Base-by-base conservation (phyloP, 35 echinoderm and acorn worm genomes). In the Heliocidaris tuberculata region DNA sequence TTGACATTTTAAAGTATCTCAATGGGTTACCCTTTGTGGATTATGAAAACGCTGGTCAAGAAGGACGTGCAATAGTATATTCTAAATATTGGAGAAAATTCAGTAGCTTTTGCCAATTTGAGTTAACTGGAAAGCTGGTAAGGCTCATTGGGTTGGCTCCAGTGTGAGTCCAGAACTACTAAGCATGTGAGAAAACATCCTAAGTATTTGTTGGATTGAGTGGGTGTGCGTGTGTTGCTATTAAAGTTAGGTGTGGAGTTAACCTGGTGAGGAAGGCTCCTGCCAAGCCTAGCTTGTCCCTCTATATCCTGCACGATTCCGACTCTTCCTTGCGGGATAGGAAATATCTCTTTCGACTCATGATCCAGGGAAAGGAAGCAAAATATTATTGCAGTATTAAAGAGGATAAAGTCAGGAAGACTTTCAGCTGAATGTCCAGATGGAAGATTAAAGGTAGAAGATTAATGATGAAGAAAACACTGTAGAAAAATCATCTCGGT, bases 341-440 rank as follows among this genome's bases (percentile, higher is more conserved):
- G 65, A 78, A 78, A n/a, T 78, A 78, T 78, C 65, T 78, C 65
- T 78, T 78, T 78, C 65, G 4, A n/a, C 65, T 78, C 65, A n/a
- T 78, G 65, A 78, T 78, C 65, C 7, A 78, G 21, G 65, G 65
- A 78, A 19, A 78, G 65, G 65, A 78, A 78, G 65, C 65, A 27
- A 7, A 78, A 78, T 78, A 78, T 78, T 78, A 78, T 78, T 78
- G 65, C 65, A 78, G 65, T 78, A 78, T 78, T n/a, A 78, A 78
- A 78, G 65, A 24, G 65, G 65, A 78, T 78, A 9, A 78, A n/a
- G 19, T 19, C 24, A n/a, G 65, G 65, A 78, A 78, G 7, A 78
- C 21, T 78, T 78, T 5, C 65, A 78, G 65, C 65, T 78, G n/a
- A 78, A 78, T 78, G 27, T 5, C 65, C 65, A 78, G 65, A n/a